Percentiles rank a stretch among this genome's conserved stretches.
phyloP scores from a whole-genome alignment of 2,113 vertebrate species.

The Chaenocephalus aceratus region DNA sequence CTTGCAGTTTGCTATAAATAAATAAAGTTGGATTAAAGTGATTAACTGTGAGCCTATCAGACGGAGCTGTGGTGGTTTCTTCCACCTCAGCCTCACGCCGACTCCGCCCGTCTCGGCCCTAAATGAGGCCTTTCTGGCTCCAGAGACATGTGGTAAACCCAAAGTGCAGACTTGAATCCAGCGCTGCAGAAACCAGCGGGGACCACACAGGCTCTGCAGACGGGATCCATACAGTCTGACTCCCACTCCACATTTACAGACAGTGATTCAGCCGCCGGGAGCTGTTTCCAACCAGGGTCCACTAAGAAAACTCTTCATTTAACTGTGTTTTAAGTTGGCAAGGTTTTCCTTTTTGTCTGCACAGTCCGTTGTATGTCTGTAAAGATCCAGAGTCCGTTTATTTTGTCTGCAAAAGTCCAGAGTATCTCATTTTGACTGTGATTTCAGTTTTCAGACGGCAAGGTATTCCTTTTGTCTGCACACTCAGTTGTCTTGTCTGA shows the following conservation, averaged over 20 bases:
- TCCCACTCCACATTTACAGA: constrained; percentile 60
- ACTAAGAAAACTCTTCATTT: no score
- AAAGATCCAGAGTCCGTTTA: no score
- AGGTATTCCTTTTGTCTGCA: no score
- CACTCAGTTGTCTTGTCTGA: no score
- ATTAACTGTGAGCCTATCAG: constrained; percentile 5
- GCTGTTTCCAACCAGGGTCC: no score
- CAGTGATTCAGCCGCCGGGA: constrained; percentile 56
- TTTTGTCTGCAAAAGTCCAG: no score
- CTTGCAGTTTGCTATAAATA: background rate
- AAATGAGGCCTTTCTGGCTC: constrained; percentile 47
- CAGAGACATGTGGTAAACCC: constrained; percentile 71
- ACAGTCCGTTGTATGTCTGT: no score
- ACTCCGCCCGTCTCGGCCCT: constrained; percentile 58
- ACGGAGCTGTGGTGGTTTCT: constrained; percentile 10
- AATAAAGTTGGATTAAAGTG: constrained; percentile 14
- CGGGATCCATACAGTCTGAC: constrained; percentile 44
- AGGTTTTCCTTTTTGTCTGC: no score
- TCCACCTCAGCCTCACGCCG: constrained; percentile 15
- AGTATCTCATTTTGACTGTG: no score
- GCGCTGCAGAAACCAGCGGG: constrained; percentile 43
- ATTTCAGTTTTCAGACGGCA: no score
- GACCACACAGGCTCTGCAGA: constrained; percentile 64
- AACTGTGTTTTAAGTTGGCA: no score
- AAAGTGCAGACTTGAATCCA: constrained; percentile 55